Evolutionary conservation across 2,888 invertebrate genomes (phyloP).

Genomic region (Dendrolimus pini): DNA sequence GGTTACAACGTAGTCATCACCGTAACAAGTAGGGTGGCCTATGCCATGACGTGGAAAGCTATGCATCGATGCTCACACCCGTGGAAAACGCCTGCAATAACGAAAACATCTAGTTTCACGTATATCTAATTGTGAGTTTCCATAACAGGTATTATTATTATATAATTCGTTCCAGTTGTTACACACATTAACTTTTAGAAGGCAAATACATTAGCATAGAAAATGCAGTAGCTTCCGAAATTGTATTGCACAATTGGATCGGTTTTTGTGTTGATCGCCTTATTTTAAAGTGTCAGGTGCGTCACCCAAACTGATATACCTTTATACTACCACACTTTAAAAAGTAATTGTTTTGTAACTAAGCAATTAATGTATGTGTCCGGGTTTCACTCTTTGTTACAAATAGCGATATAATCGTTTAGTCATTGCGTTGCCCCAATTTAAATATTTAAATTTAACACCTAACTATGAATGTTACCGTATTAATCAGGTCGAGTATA

Average conservation of each 20-base stretch:
- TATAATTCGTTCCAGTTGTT: neutral
- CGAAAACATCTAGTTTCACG: slow-evolving; percentile 30
- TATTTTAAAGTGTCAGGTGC: slow-evolving; percentile 23
- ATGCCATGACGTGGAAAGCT: slow-evolving; percentile 58
- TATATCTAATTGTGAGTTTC: slow-evolving; percentile 27
- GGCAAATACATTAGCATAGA: neutral
- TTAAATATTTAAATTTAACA: slow-evolving; percentile 18
- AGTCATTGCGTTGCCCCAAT: slow-evolving; percentile 31
- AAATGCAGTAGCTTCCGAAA: slow-evolving; percentile 16
- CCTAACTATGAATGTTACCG: neutral
- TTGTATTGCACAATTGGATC: slow-evolving; percentile 46
- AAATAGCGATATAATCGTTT: slow-evolving; percentile 31
- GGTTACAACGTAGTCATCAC: slow-evolving; percentile 38
- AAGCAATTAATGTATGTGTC: slow-evolving; percentile 33
- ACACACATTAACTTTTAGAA: neutral
- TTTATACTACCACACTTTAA: slow-evolving; percentile 1
- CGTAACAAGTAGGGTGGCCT: slow-evolving; percentile 71
- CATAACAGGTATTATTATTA: slow-evolving; percentile 15
- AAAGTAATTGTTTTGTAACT: slow-evolving; percentile 30
- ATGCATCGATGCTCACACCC: slow-evolving; percentile 55
- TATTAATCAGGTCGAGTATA: neutral
- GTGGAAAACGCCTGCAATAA: slow-evolving; percentile 49
- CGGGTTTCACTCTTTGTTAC: slow-evolving; percentile 36
- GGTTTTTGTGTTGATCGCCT: slow-evolving; percentile 36
- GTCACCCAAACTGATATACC: slow-evolving; percentile 30